Evolutionary conservation across 2,888 invertebrate species (phyloP).

Genomic region (Mesopsocus fuscifrons): DNA sequence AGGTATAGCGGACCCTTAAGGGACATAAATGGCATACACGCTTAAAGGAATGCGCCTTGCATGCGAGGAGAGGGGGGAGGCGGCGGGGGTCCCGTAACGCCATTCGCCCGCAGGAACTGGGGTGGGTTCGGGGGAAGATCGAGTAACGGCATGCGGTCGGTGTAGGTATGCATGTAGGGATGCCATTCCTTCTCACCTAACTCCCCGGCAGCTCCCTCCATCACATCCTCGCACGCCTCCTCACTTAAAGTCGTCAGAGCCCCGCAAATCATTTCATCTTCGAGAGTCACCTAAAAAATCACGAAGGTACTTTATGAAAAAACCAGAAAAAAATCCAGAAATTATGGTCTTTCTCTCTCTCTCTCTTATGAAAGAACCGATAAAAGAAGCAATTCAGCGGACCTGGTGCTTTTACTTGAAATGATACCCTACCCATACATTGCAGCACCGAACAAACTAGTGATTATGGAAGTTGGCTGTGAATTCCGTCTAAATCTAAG

Average conservation of each 20-base stretch:
- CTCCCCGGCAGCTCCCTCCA: slow-evolving; percentile 37
- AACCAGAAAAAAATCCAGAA: slow-evolving; percentile 1
- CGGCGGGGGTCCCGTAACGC: too few relatives aligned
- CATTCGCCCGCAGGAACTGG: too few relatives aligned
- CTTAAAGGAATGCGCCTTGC: too few relatives aligned
- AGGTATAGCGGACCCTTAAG: too few relatives aligned
- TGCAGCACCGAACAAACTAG: too few relatives aligned
- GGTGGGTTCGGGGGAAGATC: too few relatives aligned
- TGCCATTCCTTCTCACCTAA: slow-evolving; percentile 17
- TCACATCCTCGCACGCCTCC: slow-evolving; percentile 80
- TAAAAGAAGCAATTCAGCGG: slow-evolving; percentile 1
- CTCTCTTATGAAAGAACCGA: neutral
- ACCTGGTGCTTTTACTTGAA: too few relatives aligned
- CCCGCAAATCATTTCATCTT: slow-evolving; percentile 90
- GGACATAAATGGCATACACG: too few relatives aligned
- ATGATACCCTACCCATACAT: too few relatives aligned
- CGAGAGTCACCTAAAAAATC: slow-evolving; percentile 59
- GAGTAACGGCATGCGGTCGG: neutral
- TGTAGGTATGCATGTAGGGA: neutral
- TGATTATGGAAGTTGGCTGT: too few relatives aligned
- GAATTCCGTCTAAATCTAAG: too few relatives aligned
- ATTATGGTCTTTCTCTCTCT: slow-evolving; percentile 11
- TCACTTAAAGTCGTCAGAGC: slow-evolving; percentile 82
- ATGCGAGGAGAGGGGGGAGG: too few relatives aligned
- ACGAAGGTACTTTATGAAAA: neutral